phyloP scores from a whole-genome alignment of 1,140 invertebrate species.

The Drosophila kepulauana region DNA sequence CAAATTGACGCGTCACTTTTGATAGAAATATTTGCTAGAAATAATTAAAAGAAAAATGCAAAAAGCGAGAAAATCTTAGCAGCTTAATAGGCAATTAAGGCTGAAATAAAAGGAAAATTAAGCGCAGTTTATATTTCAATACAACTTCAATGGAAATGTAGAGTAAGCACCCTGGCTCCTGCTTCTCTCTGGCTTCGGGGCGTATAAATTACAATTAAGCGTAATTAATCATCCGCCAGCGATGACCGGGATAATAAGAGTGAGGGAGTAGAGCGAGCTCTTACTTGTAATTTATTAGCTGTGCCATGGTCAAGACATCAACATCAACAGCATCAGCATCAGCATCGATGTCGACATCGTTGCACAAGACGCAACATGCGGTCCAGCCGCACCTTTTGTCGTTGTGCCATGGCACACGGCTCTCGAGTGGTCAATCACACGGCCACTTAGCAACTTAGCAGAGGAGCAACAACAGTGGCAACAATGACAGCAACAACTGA shows the following conservation, averaged over 20 bases:
- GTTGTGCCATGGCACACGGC: constrained; percentile 17
- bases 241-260: neutral
- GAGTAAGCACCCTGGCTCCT: neutral
- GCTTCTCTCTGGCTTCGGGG: constrained; percentile 10
- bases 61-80: constrained; percentile 26
- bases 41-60: constrained; percentile 56
- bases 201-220: constrained; percentile 81
- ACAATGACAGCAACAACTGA: constrained; percentile 39
- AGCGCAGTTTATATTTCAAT: constrained; percentile 66
- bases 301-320: constrained; percentile 44
- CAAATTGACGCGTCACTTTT: constrained; percentile 15
- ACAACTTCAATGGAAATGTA: constrained; percentile 60
- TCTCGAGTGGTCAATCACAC: constrained; percentile 66
- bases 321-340: constrained; percentile 27
- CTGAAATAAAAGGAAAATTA: constrained; percentile 43
- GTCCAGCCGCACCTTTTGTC: constrained; percentile 66
- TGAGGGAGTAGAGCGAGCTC: neutral
- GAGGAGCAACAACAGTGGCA: constrained; percentile 35
- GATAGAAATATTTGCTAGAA: constrained; percentile 43
- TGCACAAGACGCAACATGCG: constrained; percentile 63
- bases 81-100: constrained; percentile 75
- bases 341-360: constrained; percentile 43
- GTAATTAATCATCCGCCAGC: constrained; percentile 72
- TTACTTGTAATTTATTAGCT: constrained; percentile 47
- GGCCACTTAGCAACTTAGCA: constrained; percentile 56